These are phyloP conservation scores for Macrotis lagotis DNA, from an alignment of 2,113 vertebrate species.

Conservation along the genomic window DNA sequence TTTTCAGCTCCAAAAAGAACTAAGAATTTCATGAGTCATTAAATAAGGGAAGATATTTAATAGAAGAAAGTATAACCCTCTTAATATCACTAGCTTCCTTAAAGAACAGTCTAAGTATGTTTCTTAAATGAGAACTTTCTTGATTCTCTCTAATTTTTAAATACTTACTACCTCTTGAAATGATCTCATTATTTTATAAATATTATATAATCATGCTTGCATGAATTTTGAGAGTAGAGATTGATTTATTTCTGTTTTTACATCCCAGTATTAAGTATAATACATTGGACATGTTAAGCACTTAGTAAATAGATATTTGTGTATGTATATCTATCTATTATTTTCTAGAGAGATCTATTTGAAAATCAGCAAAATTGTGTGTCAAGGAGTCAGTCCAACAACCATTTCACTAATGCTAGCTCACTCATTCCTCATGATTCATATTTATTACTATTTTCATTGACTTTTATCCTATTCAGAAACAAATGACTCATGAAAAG, in stretches of 20 bases:
- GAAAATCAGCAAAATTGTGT: not conserved
- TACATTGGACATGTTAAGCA: not conserved
- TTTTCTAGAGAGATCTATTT: not conserved
- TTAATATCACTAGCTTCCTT: not conserved
- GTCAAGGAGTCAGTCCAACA: not conserved
- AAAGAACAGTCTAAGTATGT: not conserved
- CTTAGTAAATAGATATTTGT: not conserved
- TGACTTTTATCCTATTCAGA: not conserved
- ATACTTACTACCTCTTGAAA: not conserved
- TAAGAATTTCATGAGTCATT: constrained; percentile 3
- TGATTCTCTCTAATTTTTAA: not conserved
- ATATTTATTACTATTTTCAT: not conserved
- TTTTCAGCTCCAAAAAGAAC: not conserved
- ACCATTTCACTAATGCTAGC: not conserved
- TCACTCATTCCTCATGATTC: not conserved
- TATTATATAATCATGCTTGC: not conserved
- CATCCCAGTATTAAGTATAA: not conserved
- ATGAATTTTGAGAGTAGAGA: not conserved
- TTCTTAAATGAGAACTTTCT: not conserved
- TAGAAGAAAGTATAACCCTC: not conserved
- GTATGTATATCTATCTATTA: no score
- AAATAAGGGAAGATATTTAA: constrained; percentile 19
- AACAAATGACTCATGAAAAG: not conserved
- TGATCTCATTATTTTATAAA: not conserved
- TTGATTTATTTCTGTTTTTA: not conserved